Evolutionary conservation across 1,140 invertebrate species (phyloP).

Genomic region (Vanessa atalanta): DNA sequence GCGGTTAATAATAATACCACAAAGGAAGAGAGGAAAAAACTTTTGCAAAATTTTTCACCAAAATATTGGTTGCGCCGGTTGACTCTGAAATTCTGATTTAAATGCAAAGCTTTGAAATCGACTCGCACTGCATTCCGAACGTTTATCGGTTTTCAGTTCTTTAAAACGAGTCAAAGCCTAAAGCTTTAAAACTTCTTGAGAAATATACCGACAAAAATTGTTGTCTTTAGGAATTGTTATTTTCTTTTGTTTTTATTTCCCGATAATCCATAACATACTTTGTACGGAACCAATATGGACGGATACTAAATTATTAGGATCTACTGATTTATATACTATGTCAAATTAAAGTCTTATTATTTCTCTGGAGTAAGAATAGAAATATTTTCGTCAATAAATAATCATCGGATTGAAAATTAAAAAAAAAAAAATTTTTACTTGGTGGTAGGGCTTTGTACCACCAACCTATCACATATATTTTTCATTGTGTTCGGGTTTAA

Average conservation of each 20-base stretch:
- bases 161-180: slow-evolving; percentile 7
- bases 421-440: too few relatives aligned
- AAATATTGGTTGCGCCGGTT: slow-evolving; percentile 16
- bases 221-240: background rate
- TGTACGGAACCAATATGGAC: too few relatives aligned
- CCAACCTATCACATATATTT: too few relatives aligned
- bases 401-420: too few relatives aligned
- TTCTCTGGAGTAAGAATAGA: too few relatives aligned
- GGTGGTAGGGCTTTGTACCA: too few relatives aligned
- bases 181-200: slow-evolving; percentile 3
- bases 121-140: slow-evolving; percentile 20
- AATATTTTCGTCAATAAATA: too few relatives aligned
- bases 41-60: background rate
- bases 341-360: too few relatives aligned
- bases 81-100: slow-evolving; percentile 30
- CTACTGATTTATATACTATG: too few relatives aligned
- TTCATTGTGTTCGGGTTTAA: too few relatives aligned
- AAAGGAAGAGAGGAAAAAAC: background rate
- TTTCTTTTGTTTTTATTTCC: background rate
- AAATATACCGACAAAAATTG: background rate
- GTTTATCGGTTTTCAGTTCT: slow-evolving; percentile 17
- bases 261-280: too few relatives aligned
- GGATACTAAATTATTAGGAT: too few relatives aligned
- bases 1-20: background rate
- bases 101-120: slow-evolving; percentile 35